A percentile compares a stretch with the other conserved stretches of the same genome.
Evolutionary conservation across 2,113 vertebrate genomes (phyloP).

Genomic region (Chrysemys picta): DNA sequence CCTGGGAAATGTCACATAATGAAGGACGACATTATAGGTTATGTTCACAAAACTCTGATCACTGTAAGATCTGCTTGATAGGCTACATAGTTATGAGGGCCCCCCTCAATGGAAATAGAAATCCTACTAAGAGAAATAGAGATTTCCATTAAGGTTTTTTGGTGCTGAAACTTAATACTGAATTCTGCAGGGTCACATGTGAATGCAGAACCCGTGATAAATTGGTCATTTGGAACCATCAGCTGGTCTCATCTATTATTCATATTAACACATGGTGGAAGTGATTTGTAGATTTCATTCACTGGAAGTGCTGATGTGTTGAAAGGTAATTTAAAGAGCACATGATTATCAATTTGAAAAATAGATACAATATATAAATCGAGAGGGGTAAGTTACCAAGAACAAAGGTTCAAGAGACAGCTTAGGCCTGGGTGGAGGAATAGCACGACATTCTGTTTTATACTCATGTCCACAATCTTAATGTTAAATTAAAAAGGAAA

Average conservation of each 20-base stretch:
- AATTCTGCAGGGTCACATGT: slow-evolving; percentile 38
- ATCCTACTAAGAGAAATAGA: slow-evolving; percentile 21
- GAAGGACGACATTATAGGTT: neutral
- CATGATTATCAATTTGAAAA: slow-evolving; percentile 28
- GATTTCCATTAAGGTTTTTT: slow-evolving; percentile 28
- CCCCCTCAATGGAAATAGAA: neutral
- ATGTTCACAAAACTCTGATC: neutral
- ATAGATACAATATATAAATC: neutral
- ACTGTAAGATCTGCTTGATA: neutral
- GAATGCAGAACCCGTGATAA: slow-evolving; percentile 12
- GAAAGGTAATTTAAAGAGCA: neutral
- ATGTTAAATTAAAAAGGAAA: slow-evolving; percentile 3
- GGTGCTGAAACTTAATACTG: slow-evolving; percentile 53
- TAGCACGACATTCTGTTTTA: neutral
- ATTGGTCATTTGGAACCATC: slow-evolving; percentile 55
- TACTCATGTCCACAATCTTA: neutral
- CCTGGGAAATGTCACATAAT: slow-evolving; percentile 12
- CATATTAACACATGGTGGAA: slow-evolving; percentile 62
- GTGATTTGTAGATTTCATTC: slow-evolving; percentile 2
- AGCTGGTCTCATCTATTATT: slow-evolving; percentile 66
- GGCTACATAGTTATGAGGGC: neutral
- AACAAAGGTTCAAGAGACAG: neutral
- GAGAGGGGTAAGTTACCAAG: neutral
- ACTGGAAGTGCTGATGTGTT: neutral
- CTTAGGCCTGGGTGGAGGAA: neutral